Evolutionary conservation across 2,888 invertebrate species (phyloP).

Genomic region (Amiota communis): DNA sequence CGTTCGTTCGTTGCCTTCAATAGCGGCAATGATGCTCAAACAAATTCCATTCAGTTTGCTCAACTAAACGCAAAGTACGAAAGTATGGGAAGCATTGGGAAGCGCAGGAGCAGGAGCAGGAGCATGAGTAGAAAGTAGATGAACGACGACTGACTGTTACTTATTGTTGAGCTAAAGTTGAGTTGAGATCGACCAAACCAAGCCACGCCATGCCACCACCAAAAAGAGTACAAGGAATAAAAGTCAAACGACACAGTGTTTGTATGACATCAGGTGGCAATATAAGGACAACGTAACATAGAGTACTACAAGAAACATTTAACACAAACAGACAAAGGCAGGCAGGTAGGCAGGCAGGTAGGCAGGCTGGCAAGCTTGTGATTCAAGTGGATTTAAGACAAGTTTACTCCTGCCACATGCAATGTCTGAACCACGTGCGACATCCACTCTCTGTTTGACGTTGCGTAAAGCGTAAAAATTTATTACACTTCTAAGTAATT

Average conservation of each 20-base stretch:
- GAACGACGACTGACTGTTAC: too few species aligned
- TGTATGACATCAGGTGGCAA: constrained; percentile 15
- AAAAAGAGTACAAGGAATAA: not conserved
- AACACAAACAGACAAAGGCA: not conserved
- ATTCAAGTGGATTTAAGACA: not conserved
- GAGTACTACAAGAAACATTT: not conserved
- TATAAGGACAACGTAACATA: too few species aligned
- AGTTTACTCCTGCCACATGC: not conserved
- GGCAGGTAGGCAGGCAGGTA: not conserved
- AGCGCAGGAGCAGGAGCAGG: too few species aligned
- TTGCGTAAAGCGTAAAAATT: constrained; percentile 46
- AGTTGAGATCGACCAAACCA: too few species aligned
- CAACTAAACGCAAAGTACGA: too few species aligned
- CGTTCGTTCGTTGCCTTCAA: too few species aligned
- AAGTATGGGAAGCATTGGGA: too few species aligned
- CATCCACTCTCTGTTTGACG: constrained; percentile 26
- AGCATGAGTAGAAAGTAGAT: too few species aligned
- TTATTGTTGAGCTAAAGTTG: too few species aligned
- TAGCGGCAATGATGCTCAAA: too few species aligned
- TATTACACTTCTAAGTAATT: constrained; percentile 55
- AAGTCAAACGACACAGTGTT: constrained; percentile 13
- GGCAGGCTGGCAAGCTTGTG: not conserved
- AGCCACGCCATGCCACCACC: too few species aligned
- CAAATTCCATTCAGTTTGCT: too few species aligned
- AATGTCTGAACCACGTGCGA: not conserved